A percentile compares a stretch with the other conserved stretches of the same genome.
phyloP scores from a whole-genome alignment of 2,797 vertebrate genomes.

The Pipistrellus pygmaeus region DNA sequence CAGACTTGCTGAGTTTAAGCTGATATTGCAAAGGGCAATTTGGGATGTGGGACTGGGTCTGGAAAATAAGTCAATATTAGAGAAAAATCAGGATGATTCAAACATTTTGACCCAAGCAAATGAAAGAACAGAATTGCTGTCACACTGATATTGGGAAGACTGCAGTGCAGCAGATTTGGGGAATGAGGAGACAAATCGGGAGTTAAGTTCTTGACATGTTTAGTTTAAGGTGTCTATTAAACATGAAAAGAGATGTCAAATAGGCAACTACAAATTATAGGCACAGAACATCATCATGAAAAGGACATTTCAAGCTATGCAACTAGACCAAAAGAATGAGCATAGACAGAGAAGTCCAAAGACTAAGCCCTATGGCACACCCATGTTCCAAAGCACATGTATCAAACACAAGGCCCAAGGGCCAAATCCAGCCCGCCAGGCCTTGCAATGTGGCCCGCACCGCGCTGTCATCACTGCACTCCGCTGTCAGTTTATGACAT shows the following conservation, averaged over 20 bases:
- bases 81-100: not conserved
- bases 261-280: not conserved
- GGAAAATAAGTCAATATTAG: not conserved
- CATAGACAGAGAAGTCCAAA: not conserved
- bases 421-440: no score
- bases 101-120: not conserved
- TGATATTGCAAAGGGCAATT: not conserved
- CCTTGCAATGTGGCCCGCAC: no score
- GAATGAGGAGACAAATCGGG: not conserved
- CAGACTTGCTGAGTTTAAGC: not conserved
- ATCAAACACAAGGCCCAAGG: no score
- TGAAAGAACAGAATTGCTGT: not conserved
- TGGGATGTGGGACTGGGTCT: not conserved
- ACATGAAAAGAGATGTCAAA: not conserved
- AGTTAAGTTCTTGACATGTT: not conserved
- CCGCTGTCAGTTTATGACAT: no score
- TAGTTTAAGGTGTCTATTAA: not conserved
- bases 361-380: not conserved
- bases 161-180: not conserved
- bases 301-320: not conserved
- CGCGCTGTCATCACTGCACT: no score
- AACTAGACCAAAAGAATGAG: not conserved
- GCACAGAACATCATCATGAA: not conserved
- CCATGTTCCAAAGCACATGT: no score
- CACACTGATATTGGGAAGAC: not conserved